phyloP scores from a whole-genome alignment of 2,888 invertebrate genomes.

The Cartodere bifasciata region DNA sequence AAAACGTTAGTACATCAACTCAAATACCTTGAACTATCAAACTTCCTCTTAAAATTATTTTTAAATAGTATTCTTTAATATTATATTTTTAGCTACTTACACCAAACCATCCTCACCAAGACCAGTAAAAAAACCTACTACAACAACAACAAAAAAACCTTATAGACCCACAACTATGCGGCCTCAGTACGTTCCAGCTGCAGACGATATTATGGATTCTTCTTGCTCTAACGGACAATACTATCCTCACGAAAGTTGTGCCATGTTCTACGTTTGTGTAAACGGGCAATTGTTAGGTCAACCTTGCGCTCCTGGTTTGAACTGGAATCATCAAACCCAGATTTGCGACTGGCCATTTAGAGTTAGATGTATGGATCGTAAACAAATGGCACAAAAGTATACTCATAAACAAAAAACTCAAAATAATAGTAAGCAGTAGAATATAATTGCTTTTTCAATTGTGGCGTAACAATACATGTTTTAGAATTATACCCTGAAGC shows the following conservation, averaged over 20 bases:
- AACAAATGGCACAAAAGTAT: conserved; percentile 19
- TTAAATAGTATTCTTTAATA: too few species aligned
- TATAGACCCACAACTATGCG: conserved; percentile 16
- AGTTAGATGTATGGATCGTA: conserved; percentile 43
- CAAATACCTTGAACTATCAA: neutral
- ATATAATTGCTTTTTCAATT: neutral
- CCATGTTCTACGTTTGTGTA: conserved; percentile 65
- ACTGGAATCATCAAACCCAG: conserved; percentile 52
- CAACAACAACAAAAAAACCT: conserved; percentile 24
- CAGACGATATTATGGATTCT: too few species aligned
- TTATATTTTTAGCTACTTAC: neutral
- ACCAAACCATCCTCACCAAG: conserved; percentile 26
- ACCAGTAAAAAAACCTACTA: conserved; percentile 25
- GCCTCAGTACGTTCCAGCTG: too few species aligned
- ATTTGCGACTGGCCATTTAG: conserved; percentile 67
- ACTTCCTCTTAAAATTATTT: too few species aligned
- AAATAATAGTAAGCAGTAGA: conserved; percentile 7
- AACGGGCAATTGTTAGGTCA: conserved; percentile 57
- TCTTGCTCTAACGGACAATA: conserved; percentile 59
- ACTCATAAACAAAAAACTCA: conserved; percentile 10
- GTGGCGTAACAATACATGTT: conserved; percentile 11
- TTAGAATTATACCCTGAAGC: conserved; percentile 24
- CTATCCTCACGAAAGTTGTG: conserved; percentile 60
- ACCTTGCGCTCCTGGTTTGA: conserved; percentile 62
- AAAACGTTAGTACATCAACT: conserved; percentile 23